Evolutionary conservation across 2,113 vertebrate genomes (phyloP), one percentile per base, ranked within the genome.

Genomic region (Himantopus leucocephalus): DNA sequence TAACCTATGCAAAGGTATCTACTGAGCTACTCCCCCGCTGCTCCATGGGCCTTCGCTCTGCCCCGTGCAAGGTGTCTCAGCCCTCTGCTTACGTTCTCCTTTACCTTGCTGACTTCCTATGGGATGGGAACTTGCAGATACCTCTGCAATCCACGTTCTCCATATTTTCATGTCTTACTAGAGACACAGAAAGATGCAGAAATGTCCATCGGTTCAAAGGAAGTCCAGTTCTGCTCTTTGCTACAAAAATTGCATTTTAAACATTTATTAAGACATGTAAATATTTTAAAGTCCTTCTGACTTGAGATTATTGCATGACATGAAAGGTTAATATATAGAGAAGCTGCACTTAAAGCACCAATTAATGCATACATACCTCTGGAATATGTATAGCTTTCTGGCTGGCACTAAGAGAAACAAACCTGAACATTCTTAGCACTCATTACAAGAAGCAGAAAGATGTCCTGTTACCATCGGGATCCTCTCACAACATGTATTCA

Each of bases 241-340:
- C 72, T 63, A 88, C 50, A 55, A 76, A 95, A 92, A 88, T 23
- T 68, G 23, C 43, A 45, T 80, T 91, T 96, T 58, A 92, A 92
- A 93, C 88, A 91, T 96, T 93, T 92, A 94, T 82, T 84, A 92
- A 63, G 41, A 71, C 29, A 12, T 74, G 41, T 96, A 90, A 96
- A 94, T 96, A 90, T 95, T 97, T 96, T 70, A 67, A 76, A 85
- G 53, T 59, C 29, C 41, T 85, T 88, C 59, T 1, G 3, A 80
- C 39, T 90, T 85, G 68, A 88, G 41, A 58, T 79, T 90, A 90
- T 83, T 93, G 76, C 26, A 32, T 89, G 75, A 58, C 63, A 92
- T 96, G 72, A 92, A 94, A 77, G 41, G 93, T 93, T 96, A 93
- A 90, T 77, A 70, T 62, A 32, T 56, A 70, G 14, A 81, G 72